phyloP scores from a whole-genome alignment of 2,797 vertebrate species.

The Parauchenoglanis punctatus region DNA sequence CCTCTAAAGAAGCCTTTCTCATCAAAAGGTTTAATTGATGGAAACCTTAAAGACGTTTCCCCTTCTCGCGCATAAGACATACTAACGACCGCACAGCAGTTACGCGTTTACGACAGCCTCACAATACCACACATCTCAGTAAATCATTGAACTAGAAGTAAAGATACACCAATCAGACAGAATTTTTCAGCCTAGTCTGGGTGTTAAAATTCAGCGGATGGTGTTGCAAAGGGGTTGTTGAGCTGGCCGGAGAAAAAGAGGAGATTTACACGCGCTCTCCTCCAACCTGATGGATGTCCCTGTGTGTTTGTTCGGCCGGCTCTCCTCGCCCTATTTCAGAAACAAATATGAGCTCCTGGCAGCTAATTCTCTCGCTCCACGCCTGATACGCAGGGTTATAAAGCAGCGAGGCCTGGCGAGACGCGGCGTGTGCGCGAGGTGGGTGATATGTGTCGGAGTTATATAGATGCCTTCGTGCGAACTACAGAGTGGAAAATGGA shows the following conservation, averaged over 20 bases:
- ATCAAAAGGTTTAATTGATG: not conserved
- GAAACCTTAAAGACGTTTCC: not conserved
- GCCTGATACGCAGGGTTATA: conserved; percentile 45
- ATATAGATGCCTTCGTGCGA: not conserved
- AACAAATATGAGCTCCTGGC: conserved; percentile 50
- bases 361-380: conserved; percentile 49
- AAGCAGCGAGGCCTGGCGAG: conserved; percentile 12
- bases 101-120: not conserved
- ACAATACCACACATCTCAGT: not conserved
- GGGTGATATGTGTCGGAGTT: conserved; percentile 3
- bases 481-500: conserved; percentile 25
- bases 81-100: not conserved
- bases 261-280: conserved; percentile 57
- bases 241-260: conserved; percentile 30
- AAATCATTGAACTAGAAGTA: not conserved
- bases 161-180: not conserved
- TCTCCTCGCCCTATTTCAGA: conserved; percentile 51
- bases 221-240: conserved; percentile 56
- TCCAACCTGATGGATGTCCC: conserved; percentile 54
- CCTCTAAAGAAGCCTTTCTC: not conserved
- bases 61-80: not conserved
- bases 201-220: conserved; percentile 54
- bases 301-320: conserved; percentile 47
- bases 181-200: not conserved
- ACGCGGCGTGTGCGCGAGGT: not conserved